Evolutionary conservation across 2,113 vertebrate species (phyloP), one percentile per base, ranked within the genome.

Genomic region (Rutilus rutilus): DNA sequence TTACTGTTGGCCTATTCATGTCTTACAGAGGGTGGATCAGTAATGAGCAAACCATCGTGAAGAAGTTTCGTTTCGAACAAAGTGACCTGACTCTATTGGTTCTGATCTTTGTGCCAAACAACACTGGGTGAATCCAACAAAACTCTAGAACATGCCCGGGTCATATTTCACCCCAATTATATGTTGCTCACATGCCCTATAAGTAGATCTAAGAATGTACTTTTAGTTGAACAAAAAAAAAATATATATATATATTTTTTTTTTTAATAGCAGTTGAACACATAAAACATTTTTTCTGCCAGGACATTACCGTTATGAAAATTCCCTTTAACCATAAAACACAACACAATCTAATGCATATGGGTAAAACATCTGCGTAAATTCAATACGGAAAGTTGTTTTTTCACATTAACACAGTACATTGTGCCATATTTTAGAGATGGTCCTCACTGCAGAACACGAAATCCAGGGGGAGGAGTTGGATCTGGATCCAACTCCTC

Each of bases 1-100:
- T 79, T 60, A 60, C 77, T 60, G 33, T 21, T 78, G 75, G 75
- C 6, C 33, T 60, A 14, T 82, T 82, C 19, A 23, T 64, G 60
- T 52, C 73, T 25, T 78, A 67, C 14, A 8, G 21, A 67, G 75
- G 60, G 47, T n/a, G 42, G 42, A 52, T 39, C 27, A 67, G 27
- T 67, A 52, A 71, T 8, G 36, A 50, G 79, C 9, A 50, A 67
- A 67, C 30, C 8, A 50, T 27, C 9, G 3, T 50, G 62, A 52
- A 82, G 8, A 67, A 67, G 15, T n/a, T n/a, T n/a, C n/a, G 17
- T 21, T 33, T 30, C 4, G 1, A 11, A 36, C 65, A 50, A 36
- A 27, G 4, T 33, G 19, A 42, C 25, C 36, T 69, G n/a, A 33
- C 42, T 45, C 9, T 12, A 62, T 62, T 62, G 60, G 60, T n/a